phyloP scores from a whole-genome alignment of 2,113 vertebrate genomes.

The Sander lucioperca region DNA sequence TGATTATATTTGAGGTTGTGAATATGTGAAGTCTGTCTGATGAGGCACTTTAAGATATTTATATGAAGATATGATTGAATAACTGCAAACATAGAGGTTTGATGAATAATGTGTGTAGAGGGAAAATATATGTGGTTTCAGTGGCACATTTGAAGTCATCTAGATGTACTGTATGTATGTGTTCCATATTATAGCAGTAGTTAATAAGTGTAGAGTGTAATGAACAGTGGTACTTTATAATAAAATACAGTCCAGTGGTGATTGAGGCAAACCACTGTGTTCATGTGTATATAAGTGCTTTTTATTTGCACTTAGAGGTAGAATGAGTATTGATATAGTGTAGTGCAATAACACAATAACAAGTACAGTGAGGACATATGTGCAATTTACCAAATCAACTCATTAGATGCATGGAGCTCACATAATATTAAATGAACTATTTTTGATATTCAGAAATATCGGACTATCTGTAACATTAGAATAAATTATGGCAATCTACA shows the following conservation, averaged over 20 bases:
- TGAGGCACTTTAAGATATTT: slow-evolving; percentile 60
- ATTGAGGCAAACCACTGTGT: slow-evolving; percentile 69
- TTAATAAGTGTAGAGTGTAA: slow-evolving; percentile 20
- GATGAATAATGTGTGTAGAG: not conserved
- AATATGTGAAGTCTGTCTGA: slow-evolving; percentile 41
- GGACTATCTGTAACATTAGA: not conserved
- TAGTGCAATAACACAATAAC: slow-evolving; percentile 63
- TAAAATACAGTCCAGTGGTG: slow-evolving; percentile 40
- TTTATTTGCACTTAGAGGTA: slow-evolving; percentile 53
- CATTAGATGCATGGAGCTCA: slow-evolving; percentile 40
- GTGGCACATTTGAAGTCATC: slow-evolving; percentile 49
- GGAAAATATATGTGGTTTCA: slow-evolving; percentile 30
- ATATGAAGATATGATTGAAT: not conserved
- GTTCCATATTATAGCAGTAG: slow-evolving; percentile 53
- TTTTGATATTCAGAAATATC: slow-evolving; percentile 58
- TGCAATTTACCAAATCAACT: slow-evolving; percentile 53
- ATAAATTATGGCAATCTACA: not conserved
- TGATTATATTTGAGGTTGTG: slow-evolving; percentile 28
- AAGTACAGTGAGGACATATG: slow-evolving; percentile 48
- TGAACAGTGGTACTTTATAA: slow-evolving; percentile 19
- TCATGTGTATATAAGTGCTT: slow-evolving; percentile 29
- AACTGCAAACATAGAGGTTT: not conserved
- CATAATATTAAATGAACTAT: slow-evolving; percentile 32
- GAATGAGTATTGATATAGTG: slow-evolving; percentile 32
- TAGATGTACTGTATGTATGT: slow-evolving; percentile 18